Evolutionary conservation across 2,888 invertebrate species (phyloP).

Genomic region (Mycalesis mineus): DNA sequence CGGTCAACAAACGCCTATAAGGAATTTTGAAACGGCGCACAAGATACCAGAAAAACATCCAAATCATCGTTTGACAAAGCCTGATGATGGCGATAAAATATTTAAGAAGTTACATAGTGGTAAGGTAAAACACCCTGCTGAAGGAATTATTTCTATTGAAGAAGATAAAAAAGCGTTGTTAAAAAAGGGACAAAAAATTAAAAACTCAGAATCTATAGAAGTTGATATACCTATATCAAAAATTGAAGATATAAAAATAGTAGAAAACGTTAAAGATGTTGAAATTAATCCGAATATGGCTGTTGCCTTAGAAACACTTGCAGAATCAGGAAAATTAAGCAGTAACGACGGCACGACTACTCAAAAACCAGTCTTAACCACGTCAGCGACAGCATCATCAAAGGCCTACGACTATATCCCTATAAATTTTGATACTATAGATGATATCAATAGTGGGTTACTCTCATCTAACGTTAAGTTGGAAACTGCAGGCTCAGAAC

Average conservation of each 20-base stretch:
- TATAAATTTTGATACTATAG: conserved; percentile 72
- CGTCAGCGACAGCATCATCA: conserved; percentile 59
- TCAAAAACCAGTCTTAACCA: conserved; percentile 77
- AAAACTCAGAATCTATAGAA: conserved; percentile 64
- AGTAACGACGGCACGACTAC: conserved; percentile 68
- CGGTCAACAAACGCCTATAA: conserved; percentile 67
- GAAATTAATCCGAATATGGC: conserved; percentile 67
- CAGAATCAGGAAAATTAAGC: conserved; percentile 67
- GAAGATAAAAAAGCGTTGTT: conserved; percentile 62
- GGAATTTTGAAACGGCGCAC: conserved; percentile 84
- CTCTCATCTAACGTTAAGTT: conserved; percentile 74
- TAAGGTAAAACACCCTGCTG: conserved; percentile 58
- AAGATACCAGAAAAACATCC: conserved; percentile 80
- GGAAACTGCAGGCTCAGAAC: conserved; percentile 82
- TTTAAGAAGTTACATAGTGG: conserved; percentile 57
- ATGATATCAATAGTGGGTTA: conserved; percentile 68
- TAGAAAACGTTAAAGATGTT: conserved; percentile 70
- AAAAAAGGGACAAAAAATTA: conserved; percentile 61
- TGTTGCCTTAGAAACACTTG: conserved; percentile 67
- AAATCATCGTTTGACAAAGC: conserved; percentile 56
- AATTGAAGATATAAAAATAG: conserved; percentile 68
- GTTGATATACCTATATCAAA: conserved; percentile 71
- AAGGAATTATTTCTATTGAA: conserved; percentile 70
- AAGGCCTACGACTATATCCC: conserved; percentile 67
- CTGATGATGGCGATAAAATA: conserved; percentile 65